Conservation (phyloP, 2,888 invertebrate genomes). For the Cryptocephalus moraei region DNA sequence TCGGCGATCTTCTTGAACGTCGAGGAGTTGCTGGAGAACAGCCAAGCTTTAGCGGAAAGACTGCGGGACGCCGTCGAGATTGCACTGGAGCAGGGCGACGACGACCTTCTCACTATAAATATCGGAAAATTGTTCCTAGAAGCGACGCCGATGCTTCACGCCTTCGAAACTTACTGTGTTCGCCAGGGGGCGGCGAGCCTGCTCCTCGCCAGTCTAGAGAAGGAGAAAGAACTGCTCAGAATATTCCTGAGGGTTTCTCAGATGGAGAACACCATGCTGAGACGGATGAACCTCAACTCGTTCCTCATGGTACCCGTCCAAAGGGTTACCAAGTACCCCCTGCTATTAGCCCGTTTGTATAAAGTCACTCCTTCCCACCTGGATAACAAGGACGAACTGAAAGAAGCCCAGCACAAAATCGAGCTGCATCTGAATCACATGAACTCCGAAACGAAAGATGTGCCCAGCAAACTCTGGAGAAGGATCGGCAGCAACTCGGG, state of each 20-base stretch:
- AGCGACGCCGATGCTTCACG: conserved; percentile 85
- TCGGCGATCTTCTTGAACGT: conserved; percentile 88
- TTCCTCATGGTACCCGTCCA: conserved; percentile 97
- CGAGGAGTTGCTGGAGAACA: conserved; percentile 80
- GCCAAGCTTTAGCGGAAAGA: conserved; percentile 74
- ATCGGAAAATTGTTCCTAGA: conserved; percentile 86
- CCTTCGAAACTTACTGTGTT: conserved; percentile 91
- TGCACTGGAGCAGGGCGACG: conserved; percentile 69
- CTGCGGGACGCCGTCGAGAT: conserved; percentile 80
- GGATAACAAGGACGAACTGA: conserved; percentile 72
- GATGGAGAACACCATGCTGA: conserved; percentile 87
- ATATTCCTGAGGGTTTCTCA: conserved; percentile 93
- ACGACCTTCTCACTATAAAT: conserved; percentile 79
- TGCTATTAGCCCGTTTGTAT: conserved; percentile 78
- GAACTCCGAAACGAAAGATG: conserved; percentile 85
- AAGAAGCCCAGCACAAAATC: conserved; percentile 83
- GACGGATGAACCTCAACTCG: conserved; percentile 95
- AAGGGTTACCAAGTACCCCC: conserved; percentile 92
- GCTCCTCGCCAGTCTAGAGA: conserved; percentile 80
- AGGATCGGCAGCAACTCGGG: conserved; percentile 64
- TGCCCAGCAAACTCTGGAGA: conserved; percentile 84
- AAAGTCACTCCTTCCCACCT: conserved; percentile 81
- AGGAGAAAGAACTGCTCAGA: conserved; percentile 86
- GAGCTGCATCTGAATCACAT: conserved; percentile 90
- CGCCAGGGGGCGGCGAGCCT: conserved; percentile 85